Conservation (phyloP, 2,888 invertebrate species). For the Ochlodes sylvanus region DNA sequence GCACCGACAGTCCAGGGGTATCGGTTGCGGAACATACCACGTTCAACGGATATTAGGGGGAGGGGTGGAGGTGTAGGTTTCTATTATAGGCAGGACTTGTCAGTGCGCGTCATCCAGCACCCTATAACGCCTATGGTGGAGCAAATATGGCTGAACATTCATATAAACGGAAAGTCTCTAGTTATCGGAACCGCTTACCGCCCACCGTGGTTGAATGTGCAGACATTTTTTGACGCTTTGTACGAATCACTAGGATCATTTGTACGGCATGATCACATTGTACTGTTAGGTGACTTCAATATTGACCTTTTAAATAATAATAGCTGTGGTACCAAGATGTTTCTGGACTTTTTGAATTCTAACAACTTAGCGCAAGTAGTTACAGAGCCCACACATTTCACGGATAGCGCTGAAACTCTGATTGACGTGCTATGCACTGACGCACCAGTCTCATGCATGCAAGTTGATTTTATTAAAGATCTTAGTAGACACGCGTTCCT, state of each 20-base stretch:
- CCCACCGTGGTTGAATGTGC: conserved; percentile 10
- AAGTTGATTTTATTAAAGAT: conserved; percentile 2
- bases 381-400: conserved; percentile 14
- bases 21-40: too few relatives aligned
- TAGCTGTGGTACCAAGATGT: not conserved
- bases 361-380: conserved; percentile 8
- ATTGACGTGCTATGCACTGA: conserved; percentile 15
- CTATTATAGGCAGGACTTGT: conserved; percentile 10
- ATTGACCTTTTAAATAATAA: not conserved
- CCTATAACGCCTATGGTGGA: conserved; percentile 7
- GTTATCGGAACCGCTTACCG: conserved; percentile 16
- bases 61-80: not conserved
- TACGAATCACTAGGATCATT: not conserved
- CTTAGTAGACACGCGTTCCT: conserved; percentile 17
- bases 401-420: not conserved
- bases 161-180: not conserved
- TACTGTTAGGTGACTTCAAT: not conserved
- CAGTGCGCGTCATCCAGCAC: not conserved
- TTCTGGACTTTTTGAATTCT: conserved; percentile 1
- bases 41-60: too few relatives aligned
- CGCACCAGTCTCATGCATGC: conserved; percentile 4
- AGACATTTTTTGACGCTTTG: conserved; percentile 7
- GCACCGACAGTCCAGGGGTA: too few relatives aligned
- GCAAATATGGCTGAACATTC: conserved; percentile 30
- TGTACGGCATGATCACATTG: not conserved